phyloP scores from a whole-genome alignment of 2,797 vertebrate species.

The Gephyroberyx darwinii region DNA sequence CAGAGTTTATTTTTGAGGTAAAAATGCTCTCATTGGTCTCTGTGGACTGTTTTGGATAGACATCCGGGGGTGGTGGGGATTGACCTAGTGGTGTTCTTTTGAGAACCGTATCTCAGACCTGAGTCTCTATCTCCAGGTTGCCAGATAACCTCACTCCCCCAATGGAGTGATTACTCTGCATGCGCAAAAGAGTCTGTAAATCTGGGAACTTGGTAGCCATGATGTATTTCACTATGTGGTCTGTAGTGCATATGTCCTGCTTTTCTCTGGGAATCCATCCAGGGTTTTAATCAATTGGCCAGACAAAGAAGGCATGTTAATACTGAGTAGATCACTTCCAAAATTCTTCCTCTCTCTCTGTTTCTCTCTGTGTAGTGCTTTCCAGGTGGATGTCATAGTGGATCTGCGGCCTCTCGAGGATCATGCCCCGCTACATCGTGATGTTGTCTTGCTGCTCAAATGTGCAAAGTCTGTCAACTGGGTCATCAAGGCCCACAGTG shows the following conservation, averaged over 20 bases:
- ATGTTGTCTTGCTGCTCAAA: constrained; percentile 90
- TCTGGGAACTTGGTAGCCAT: constrained; percentile 48
- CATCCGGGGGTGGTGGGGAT: constrained; percentile 13
- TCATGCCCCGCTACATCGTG: constrained; percentile 79
- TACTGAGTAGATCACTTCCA: constrained; percentile 70
- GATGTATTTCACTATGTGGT: constrained; percentile 75
- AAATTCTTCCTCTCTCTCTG: constrained; percentile 24
- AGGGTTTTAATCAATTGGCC: constrained; percentile 93
- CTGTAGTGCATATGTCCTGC: constrained; percentile 86
- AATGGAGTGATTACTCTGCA: constrained; percentile 43
- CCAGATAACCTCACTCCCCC: constrained; percentile 58
- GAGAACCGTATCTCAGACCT: constrained; percentile 61
- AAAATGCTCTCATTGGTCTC: constrained; percentile 56
- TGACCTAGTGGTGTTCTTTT: constrained; percentile 48
- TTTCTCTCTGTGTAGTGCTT: constrained; percentile 80
- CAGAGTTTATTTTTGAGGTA: constrained; percentile 55
- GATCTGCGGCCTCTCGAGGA: constrained; percentile 88
- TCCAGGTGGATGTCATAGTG: constrained; percentile 96
- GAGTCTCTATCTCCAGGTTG: constrained; percentile 39
- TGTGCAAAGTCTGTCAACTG: constrained; percentile 94
- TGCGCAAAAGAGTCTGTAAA: constrained; percentile 31
- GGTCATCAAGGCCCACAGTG: constrained; percentile 89
- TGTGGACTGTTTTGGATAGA: constrained; percentile 61
- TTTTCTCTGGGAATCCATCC: constrained; percentile 84
- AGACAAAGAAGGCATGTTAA: constrained; percentile 86